Evolutionary conservation across 2,888 invertebrate genomes (phyloP).

Genomic region (Agonopterix heracliana): DNA sequence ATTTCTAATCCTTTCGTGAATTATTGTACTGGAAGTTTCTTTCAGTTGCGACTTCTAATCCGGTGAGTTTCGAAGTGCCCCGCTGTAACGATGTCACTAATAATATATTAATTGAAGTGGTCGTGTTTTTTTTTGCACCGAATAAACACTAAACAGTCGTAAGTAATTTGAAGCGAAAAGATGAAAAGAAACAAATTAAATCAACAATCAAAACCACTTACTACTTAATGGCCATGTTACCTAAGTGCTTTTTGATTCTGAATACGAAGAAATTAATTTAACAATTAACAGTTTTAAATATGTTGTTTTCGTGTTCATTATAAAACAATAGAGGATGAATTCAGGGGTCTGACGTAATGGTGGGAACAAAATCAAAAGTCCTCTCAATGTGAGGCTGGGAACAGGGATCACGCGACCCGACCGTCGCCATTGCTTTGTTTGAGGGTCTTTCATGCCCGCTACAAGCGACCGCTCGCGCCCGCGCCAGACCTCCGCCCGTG

Average conservation of each 20-base stretch:
- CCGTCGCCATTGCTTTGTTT: conserved; percentile 43
- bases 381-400: conserved; percentile 36
- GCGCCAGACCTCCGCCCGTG: conserved; percentile 30
- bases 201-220: too few relatives aligned
- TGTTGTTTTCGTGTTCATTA: conserved; percentile 7
- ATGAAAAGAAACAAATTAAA: too few relatives aligned
- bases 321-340: conserved; percentile 11
- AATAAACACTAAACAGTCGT: neutral
- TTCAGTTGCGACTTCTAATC: conserved; percentile 51
- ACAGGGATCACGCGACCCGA: conserved; percentile 43
- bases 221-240: too few relatives aligned
- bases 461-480: conserved; percentile 20
- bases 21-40: conserved; percentile 55
- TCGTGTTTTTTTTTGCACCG: neutral
- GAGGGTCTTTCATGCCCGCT: conserved; percentile 41
- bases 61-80: conserved; percentile 42
- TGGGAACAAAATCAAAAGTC: conserved; percentile 33
- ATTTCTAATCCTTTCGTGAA: conserved; percentile 55
- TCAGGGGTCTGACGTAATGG: conserved; percentile 18
- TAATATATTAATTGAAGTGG: conserved; percentile 20
- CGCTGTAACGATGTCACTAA: conserved; percentile 29
- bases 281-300: too few relatives aligned
- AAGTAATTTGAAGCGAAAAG: too few relatives aligned
- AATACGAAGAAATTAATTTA: too few relatives aligned
- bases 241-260: too few relatives aligned